Conservation (phyloP, 2,797 vertebrate genomes). For the Malacoraja senta region DNA sequence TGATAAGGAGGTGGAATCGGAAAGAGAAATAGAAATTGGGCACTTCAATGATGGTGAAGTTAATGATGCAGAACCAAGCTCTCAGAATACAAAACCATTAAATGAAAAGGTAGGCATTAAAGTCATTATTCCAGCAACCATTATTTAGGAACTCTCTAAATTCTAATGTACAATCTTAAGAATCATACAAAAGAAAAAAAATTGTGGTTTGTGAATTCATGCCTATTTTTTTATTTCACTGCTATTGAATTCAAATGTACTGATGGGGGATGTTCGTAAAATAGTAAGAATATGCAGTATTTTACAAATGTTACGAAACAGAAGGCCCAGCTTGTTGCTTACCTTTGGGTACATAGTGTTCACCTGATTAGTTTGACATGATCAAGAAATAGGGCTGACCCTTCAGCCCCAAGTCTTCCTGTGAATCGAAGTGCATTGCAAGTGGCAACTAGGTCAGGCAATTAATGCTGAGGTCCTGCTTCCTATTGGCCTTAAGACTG, state of each 20-base stretch:
- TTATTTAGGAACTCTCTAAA: neutral
- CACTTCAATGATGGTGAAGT: neutral
- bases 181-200: neutral
- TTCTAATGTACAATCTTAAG: neutral
- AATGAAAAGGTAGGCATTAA: neutral
- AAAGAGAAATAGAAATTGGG: conserved; percentile 8
- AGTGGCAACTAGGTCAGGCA: too few species aligned
- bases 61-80: neutral
- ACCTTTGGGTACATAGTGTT: too few species aligned
- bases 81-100: neutral
- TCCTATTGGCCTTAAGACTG: too few species aligned
- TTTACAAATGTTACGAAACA: neutral
- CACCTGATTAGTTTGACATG: too few species aligned
- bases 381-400: too few species aligned
- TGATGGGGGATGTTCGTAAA: neutral
- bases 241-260: neutral
- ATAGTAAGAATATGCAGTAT: neutral
- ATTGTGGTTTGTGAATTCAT: neutral
- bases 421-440: too few species aligned
- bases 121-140: neutral
- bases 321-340: neutral
- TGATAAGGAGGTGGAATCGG: neutral
- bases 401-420: too few species aligned
- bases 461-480: too few species aligned
- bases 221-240: neutral